phyloP scores from a whole-genome alignment of 2,888 invertebrate species.

The Drosophila quasianomalipes region DNA sequence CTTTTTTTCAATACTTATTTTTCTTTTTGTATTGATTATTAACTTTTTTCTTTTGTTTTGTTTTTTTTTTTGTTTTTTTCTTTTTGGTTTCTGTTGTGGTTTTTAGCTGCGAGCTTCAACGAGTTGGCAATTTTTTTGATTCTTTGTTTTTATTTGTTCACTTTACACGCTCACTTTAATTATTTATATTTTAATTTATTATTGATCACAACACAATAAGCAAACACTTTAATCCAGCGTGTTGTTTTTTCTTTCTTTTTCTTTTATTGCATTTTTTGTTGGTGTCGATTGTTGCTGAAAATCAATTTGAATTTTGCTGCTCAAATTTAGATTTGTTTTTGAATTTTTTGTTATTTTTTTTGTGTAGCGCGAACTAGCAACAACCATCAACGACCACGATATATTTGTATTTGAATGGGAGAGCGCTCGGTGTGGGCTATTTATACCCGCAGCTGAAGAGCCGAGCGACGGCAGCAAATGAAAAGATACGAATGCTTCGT shows the following conservation, averaged over 20 bases:
- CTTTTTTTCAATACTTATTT: slow-evolving; percentile 22
- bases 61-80: slow-evolving; percentile 10
- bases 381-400: slow-evolving; percentile 54
- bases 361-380: slow-evolving; percentile 52
- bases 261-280: slow-evolving; percentile 40
- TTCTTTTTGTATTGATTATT: slow-evolving; percentile 6
- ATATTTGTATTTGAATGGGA: slow-evolving; percentile 58
- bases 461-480: slow-evolving; percentile 40
- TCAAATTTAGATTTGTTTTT: slow-evolving; percentile 23
- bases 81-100: slow-evolving; percentile 30
- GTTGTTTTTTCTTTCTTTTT: slow-evolving; percentile 38
- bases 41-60: slow-evolving; percentile 4
- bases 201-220: slow-evolving; percentile 41
- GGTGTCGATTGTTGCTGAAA: slow-evolving; percentile 49
- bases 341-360: slow-evolving; percentile 17
- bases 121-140: slow-evolving; percentile 13
- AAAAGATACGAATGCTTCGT: slow-evolving; percentile 43
- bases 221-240: slow-evolving; percentile 79
- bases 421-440: slow-evolving; percentile 74
- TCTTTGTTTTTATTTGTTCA: slow-evolving; percentile 33
- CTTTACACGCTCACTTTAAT: slow-evolving; percentile 48
- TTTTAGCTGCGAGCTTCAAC: slow-evolving; percentile 47
- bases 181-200: not conserved
- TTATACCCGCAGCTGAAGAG: slow-evolving; percentile 76
- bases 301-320: slow-evolving; percentile 52